Evolutionary conservation across 2,113 vertebrate species (phyloP).

Genomic region (Bos javanicus): DNA sequence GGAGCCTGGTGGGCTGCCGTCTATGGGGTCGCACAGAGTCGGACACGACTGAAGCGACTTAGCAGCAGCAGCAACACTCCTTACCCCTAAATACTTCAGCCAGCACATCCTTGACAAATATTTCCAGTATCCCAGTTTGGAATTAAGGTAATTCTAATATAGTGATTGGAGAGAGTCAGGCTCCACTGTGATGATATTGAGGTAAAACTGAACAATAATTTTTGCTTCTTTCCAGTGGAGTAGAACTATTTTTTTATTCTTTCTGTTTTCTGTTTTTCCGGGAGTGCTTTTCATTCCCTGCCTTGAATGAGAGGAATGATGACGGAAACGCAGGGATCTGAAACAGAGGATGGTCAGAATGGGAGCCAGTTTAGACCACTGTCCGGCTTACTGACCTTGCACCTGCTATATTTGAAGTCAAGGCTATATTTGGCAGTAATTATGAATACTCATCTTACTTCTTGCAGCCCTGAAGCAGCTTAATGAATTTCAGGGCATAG

Average conservation of each 20-base stretch:
- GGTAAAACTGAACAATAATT: not conserved
- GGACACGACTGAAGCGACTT: too few species aligned
- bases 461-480: not conserved
- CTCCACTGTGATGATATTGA: not conserved
- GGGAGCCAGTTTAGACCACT: accelerated
- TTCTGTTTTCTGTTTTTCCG: not conserved
- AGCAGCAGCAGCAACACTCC: not conserved
- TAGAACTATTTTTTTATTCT: not conserved
- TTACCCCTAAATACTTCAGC: not conserved
- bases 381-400: not conserved
- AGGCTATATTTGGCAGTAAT: not conserved
- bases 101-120: accelerated
- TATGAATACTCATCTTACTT: not conserved
- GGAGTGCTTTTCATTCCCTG: not conserved
- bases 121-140: not conserved
- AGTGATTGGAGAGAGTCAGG: not conserved
- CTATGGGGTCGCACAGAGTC: too few species aligned
- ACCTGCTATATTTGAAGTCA: not conserved
- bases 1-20: too few species aligned
- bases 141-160: not conserved
- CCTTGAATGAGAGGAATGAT: not conserved
- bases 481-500: not conserved
- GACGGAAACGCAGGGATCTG: too few species aligned
- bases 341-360: not conserved
- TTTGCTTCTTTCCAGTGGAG: not conserved